phyloP scores from a whole-genome alignment of 1,140 invertebrate genomes.

The Drosophila pachea region DNA sequence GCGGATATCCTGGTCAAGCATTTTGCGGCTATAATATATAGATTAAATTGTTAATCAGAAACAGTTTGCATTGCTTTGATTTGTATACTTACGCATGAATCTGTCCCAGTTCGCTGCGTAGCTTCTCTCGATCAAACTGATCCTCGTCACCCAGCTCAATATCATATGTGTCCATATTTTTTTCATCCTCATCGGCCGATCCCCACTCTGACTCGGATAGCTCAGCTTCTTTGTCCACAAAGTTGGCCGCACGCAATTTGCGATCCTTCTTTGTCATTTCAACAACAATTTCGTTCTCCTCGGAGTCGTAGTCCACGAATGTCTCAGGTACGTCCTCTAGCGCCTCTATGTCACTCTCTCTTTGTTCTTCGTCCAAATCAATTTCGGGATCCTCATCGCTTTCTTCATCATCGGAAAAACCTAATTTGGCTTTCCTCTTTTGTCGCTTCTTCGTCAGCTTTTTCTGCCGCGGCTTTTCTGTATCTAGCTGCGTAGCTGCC shows the following conservation, averaged over 20 bases:
- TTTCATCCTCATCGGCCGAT: slow-evolving; percentile 88
- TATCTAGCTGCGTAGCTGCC: slow-evolving; percentile 32
- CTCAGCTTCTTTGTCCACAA: slow-evolving; percentile 91
- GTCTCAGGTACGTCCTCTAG: slow-evolving; percentile 79
- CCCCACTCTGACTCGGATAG: slow-evolving; percentile 88
- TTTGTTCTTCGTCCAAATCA: slow-evolving; percentile 68
- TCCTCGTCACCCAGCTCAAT: slow-evolving; percentile 86
- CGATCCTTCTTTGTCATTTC: slow-evolving; percentile 80
- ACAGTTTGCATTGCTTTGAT: too few species aligned
- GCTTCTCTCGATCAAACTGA: slow-evolving; percentile 83
- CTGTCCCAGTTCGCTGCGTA: slow-evolving; percentile 83
- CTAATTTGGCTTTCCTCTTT: slow-evolving; percentile 70
- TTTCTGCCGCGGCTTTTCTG: slow-evolving; percentile 48
- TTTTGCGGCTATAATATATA: slow-evolving; percentile 80
- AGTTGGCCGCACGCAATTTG: slow-evolving; percentile 81
- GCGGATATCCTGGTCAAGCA: slow-evolving; percentile 88
- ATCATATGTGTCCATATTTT: slow-evolving; percentile 84
- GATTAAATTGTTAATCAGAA: too few species aligned
- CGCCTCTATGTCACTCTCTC: slow-evolving; percentile 64
- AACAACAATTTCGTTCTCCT: slow-evolving; percentile 83
- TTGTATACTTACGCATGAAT: slow-evolving; percentile 82
- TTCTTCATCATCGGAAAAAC: slow-evolving; percentile 76
- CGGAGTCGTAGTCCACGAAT: slow-evolving; percentile 84
- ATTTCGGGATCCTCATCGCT: slow-evolving; percentile 58
- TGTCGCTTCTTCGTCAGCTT: slow-evolving; percentile 62